Evolutionary conservation across 2,888 invertebrate species (phyloP), one percentile per base, ranked within the genome.

Genomic region (Caenorhabditis panamensis): DNA sequence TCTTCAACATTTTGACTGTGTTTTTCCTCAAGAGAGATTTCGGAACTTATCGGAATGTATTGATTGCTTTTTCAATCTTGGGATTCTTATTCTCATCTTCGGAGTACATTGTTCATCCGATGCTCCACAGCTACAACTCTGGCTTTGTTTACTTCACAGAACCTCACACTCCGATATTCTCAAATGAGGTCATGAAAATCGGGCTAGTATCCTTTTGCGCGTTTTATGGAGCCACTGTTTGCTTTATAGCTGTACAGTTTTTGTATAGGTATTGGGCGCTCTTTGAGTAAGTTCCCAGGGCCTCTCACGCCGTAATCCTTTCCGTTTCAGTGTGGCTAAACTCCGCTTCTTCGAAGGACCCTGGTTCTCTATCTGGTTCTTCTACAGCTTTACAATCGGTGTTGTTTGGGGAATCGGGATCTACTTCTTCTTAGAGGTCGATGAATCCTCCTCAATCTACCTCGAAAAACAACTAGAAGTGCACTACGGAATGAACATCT

Each of bases 81-180:
- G 71, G 71, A 9, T 71, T 71, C n/a, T 31, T 49, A 8, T 71
- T 71, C 47, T 62, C 62, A 11, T 62, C 62, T 8, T 63, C 62
- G n/a, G 71, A 71, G 9, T 71, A 71, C 31, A 36, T 71, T 9
- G 62, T 71, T 31, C 71, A 71, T 56, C 71, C 71, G 54, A 71
- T 71, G 71, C 44, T 71, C 9, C 72, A 72, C 49, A 72, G 63
- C 37, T 56, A 63, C 36, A 72, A 44, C 31, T 31, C 56, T 8
- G 63, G 63, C 1, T 72, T 72, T 4, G 58, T 58, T 13, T 72
- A 47, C 37, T 72, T 72, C 63, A 72, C 71, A 13, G 37, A 62
- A 6, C 47, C 71, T 5, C 59, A 68, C 20, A 26, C 53, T 2
- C 18, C 59, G 1, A 2, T 53, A 24, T n/a, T 71, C 9, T 54